Conservation (phyloP, 2,113 vertebrate species). For the Pseudonaja textilis region DNA sequence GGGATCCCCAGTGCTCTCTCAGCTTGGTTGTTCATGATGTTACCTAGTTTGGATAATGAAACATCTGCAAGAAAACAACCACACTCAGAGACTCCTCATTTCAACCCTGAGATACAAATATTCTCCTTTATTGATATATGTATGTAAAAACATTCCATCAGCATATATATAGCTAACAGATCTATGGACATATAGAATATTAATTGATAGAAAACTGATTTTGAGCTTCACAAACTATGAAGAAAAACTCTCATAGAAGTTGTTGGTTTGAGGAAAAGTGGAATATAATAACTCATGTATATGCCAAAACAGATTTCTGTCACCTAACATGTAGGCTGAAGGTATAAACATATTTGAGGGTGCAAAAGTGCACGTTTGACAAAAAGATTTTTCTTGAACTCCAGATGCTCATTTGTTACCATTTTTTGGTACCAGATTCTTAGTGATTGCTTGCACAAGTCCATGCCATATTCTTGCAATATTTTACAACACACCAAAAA, state of each 20-base stretch:
- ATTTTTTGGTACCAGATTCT: neutral
- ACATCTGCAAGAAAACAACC: too few species aligned
- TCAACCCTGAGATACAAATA: too few species aligned
- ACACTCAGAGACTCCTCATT: too few species aligned
- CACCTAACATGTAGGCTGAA: neutral
- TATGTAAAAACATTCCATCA: too few species aligned
- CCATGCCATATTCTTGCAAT: neutral
- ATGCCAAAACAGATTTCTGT: neutral
- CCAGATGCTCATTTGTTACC: neutral
- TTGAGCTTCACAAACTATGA: conserved; percentile 12
- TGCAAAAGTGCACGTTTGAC: conserved; percentile 63
- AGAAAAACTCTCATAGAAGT: conserved; percentile 35
- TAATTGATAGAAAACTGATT: conserved; percentile 58
- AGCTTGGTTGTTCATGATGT: too few species aligned
- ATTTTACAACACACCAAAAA: too few species aligned
- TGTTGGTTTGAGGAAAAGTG: conserved; percentile 30
- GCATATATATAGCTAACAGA: neutral
- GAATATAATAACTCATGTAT: neutral
- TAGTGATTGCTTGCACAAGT: neutral
- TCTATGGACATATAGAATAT: neutral
- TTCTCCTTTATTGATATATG: too few species aligned
- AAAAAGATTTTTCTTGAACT: conserved; percentile 41
- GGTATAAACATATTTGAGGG: neutral
- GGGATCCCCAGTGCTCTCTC: too few species aligned
- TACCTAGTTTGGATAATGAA: too few species aligned